These are phyloP conservation scores for Nymphalis c-album DNA, from an alignment of 2,888 invertebrate species.

Conservation along the genomic window DNA sequence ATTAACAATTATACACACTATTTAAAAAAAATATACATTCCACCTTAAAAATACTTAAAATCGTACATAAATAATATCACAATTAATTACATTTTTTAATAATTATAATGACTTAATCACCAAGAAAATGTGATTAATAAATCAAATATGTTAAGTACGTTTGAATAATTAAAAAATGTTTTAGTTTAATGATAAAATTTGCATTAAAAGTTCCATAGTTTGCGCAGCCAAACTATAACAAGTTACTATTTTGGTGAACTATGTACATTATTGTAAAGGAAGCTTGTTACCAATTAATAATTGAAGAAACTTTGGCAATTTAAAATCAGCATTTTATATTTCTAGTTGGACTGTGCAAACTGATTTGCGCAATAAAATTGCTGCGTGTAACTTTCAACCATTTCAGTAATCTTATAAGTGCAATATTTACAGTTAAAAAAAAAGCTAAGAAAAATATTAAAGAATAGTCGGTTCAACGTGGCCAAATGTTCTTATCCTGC, in stretches of 20 bases:
- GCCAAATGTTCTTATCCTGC: constrained; percentile 79
- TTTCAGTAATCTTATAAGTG: background rate
- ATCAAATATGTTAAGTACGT: too few species aligned
- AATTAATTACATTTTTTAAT: too few species aligned
- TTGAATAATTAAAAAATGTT: too few species aligned
- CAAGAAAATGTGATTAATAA: background rate
- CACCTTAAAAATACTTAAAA: background rate
- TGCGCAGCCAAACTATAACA: too few species aligned
- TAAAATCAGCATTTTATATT: too few species aligned
- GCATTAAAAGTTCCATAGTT: too few species aligned
- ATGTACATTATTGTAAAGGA: too few species aligned
- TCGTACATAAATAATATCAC: background rate
- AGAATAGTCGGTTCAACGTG: constrained; percentile 43
- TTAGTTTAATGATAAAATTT: background rate
- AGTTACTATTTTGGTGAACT: too few species aligned
- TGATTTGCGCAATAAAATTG: background rate
- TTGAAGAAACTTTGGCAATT: too few species aligned
- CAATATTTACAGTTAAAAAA: background rate
- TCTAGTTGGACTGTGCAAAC: background rate
- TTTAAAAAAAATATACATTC: background rate
- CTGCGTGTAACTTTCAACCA: background rate
- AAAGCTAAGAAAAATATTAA: constrained; percentile 35
- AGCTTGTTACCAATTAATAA: too few species aligned
- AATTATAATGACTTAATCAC: too few species aligned
- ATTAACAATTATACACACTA: background rate